A percentile compares a stretch with the other conserved stretches of the same genome.
Conservation (phyloP, 2,888 invertebrate species). For the Alviniconcha strummeri region DNA sequence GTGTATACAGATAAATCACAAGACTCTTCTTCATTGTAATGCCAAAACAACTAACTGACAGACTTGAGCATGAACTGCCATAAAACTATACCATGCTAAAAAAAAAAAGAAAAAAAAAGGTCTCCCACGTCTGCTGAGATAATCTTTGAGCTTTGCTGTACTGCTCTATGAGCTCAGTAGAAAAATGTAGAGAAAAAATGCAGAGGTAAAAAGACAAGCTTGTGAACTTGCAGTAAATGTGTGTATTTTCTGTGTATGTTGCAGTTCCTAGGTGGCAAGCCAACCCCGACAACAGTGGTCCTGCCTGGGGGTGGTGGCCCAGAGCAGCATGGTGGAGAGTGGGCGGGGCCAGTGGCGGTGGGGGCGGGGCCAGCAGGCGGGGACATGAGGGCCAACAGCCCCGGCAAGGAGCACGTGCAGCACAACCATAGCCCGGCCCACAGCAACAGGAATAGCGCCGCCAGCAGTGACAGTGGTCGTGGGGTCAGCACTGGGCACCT, state of each 20-base stretch:
- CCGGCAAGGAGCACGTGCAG: slow-evolving; percentile 46
- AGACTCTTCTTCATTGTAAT: no score
- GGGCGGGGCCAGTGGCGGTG: slow-evolving; percentile 32
- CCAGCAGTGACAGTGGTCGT: slow-evolving; percentile 70
- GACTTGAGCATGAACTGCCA: no score
- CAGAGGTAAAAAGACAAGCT: no score
- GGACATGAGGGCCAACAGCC: slow-evolving; percentile 61
- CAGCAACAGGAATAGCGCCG: slow-evolving; percentile 71
- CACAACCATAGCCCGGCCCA: slow-evolving; percentile 62
- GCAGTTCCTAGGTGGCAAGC: slow-evolving; percentile 20
- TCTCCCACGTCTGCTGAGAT: no score
- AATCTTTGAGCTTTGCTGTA: no score
- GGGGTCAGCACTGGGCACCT: slow-evolving; percentile 58
- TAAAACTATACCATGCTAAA: no score
- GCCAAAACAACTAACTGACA: no score
- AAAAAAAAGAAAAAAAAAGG: no score
- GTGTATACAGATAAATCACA: no score
- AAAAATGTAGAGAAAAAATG: no score
- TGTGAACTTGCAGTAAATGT: no score
- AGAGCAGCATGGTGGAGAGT: slow-evolving; percentile 30
- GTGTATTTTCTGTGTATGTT: background rate
- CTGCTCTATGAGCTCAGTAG: no score
- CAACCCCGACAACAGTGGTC: background rate
- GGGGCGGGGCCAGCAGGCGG: slow-evolving; percentile 40
- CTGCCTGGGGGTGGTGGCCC: background rate